These are phyloP conservation scores for Cliona cf. orientalis DNA, from an alignment of 37 sponge, comb jelly and placozoan genomes.

Conservation along the genomic window DNA sequence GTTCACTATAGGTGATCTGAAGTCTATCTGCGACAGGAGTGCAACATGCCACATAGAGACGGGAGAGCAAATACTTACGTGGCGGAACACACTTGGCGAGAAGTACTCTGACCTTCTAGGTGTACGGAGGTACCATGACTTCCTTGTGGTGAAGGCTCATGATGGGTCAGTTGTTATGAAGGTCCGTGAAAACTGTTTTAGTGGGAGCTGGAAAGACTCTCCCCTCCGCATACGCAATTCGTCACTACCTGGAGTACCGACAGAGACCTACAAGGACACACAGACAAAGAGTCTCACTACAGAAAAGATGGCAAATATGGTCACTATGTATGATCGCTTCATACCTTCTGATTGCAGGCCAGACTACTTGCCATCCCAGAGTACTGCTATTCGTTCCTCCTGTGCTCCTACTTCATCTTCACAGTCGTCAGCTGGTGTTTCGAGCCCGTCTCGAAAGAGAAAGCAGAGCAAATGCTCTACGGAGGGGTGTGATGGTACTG, in stretches of 20 bases:
- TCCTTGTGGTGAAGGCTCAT: background rate
- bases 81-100: conserved; percentile 10
- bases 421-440: no score
- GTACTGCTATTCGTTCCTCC: no score
- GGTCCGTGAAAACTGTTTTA: background rate
- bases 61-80: conserved; percentile 9
- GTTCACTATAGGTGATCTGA: conserved; percentile 29
- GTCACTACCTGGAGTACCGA: no score
- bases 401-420: no score
- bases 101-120: conserved; percentile 31
- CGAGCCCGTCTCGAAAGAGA: background rate
- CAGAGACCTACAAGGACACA: background rate
- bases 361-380: no score
- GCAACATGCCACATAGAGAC: conserved; percentile 4
- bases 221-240: no score
- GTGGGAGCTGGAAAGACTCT: background rate
- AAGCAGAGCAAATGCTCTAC: background rate
- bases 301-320: background rate
- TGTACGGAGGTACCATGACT: conserved; percentile 19
- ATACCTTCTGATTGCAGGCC: background rate
- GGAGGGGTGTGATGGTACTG: background rate
- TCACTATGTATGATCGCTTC: background rate
- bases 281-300: background rate
- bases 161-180: conserved; percentile 28
- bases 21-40: background rate